Conservation (phyloP, 2,113 vertebrate species). For the Tenebrosternarchus preto region DNA sequence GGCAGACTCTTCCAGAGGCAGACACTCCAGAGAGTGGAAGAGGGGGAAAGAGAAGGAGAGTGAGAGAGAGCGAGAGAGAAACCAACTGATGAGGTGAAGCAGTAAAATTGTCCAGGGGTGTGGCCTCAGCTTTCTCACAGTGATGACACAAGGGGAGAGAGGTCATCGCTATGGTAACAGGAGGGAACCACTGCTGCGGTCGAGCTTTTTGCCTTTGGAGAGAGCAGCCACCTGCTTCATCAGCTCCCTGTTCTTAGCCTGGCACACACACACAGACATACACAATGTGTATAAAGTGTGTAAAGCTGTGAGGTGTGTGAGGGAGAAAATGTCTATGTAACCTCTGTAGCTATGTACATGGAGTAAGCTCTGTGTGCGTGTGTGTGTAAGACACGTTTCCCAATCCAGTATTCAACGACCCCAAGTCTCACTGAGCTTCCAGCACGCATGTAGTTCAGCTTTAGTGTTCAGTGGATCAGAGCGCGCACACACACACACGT, state of each 20-base stretch:
- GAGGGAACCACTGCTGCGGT: conserved; percentile 89
- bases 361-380: not conserved
- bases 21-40: conserved; percentile 57
- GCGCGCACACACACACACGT: no score
- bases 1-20: conserved; percentile 54
- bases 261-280: conserved; percentile 55
- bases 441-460: no score
- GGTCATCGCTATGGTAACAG: conserved; percentile 85
- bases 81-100: not conserved
- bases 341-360: not conserved
- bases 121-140: conserved; percentile 79
- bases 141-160: conserved; percentile 64
- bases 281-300: no score
- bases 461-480: no score
- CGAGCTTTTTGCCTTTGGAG: conserved; percentile 99
- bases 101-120: not conserved
- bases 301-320: no score
- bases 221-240: conserved; percentile 97
- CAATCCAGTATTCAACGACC: no score
- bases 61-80: not conserved
- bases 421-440: no score
- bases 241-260: conserved; percentile 96
- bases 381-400: not conserved
- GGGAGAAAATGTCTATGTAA: not conserved
- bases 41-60: conserved; percentile 27